Evolutionary conservation across 2,888 invertebrate species (phyloP).

Genomic region (Protodeltote pygarga): DNA sequence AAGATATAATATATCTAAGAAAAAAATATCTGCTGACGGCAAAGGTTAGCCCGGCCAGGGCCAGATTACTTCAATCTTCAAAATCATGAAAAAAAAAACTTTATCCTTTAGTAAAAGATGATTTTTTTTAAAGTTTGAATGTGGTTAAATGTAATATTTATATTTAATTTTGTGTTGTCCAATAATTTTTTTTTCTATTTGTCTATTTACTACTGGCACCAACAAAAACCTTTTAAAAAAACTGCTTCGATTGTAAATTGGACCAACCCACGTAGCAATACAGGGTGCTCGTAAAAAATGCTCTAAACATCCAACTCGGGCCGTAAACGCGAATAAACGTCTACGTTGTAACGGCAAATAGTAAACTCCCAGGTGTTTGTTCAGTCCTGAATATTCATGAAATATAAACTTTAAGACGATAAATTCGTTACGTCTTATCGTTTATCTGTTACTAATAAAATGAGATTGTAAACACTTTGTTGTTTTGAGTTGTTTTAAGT

Average conservation of each 20-base stretch:
- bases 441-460: conserved; percentile 55
- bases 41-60: no score
- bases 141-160: no score
- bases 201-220: no score
- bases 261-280: conserved; percentile 52
- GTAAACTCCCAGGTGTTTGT: conserved; percentile 58
- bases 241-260: conserved; percentile 25
- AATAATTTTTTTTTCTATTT: no score
- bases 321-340: conserved; percentile 77
- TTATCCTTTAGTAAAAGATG: no score
- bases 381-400: conserved; percentile 62
- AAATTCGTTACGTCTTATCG: conserved; percentile 59
- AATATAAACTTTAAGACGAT: conserved; percentile 48
- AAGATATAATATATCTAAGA: no score
- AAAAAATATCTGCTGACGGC: no score
- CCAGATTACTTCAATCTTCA: no score
- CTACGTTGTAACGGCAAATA: conserved; percentile 61
- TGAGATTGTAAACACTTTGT: conserved; percentile 34
- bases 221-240: no score
- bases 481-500: conserved; percentile 19
- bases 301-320: conserved; percentile 72
- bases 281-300: conserved; percentile 75
- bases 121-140: no score
- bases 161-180: no score
- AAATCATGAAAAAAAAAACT: no score